Conservation (phyloP, 1,140 invertebrate species). For the Ridgeia piscesae region DNA sequence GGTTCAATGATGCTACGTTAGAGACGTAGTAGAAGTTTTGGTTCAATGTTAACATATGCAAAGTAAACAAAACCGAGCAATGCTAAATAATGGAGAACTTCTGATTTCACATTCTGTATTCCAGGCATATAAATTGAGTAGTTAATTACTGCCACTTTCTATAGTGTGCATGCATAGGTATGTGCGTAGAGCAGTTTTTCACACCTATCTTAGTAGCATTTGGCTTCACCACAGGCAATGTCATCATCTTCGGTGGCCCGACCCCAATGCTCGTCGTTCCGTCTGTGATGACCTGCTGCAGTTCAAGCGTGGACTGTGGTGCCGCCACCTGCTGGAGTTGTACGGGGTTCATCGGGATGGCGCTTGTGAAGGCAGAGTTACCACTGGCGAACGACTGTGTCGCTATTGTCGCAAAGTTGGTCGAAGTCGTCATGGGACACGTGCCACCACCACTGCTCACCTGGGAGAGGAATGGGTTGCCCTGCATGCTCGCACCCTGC, state of each 20-base stretch:
- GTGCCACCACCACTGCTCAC: conserved; percentile 30
- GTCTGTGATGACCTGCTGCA: conserved; percentile 20
- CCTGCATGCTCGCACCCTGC: conserved; percentile 31
- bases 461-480: conserved; percentile 39
- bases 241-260: conserved; percentile 27
- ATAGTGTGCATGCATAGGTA: background rate
- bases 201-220: conserved; percentile 46
- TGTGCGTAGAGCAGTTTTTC: background rate
- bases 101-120: no score
- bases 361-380: background rate
- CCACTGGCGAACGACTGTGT: background rate
- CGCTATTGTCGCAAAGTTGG: background rate
- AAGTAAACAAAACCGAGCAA: no score
- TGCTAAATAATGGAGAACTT: background rate
- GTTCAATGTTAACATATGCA: no score
- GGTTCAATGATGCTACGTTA: no score
- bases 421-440: conserved; percentile 21
- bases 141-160: background rate
- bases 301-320: conserved; percentile 7
- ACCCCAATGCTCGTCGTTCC: background rate
- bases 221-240: conserved; percentile 35
- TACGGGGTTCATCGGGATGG: background rate
- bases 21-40: no score
- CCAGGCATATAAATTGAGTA: no score
- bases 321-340: conserved; percentile 10